phyloP scores from a whole-genome alignment of 2,113 vertebrate species.

The Sula dactylatra region DNA sequence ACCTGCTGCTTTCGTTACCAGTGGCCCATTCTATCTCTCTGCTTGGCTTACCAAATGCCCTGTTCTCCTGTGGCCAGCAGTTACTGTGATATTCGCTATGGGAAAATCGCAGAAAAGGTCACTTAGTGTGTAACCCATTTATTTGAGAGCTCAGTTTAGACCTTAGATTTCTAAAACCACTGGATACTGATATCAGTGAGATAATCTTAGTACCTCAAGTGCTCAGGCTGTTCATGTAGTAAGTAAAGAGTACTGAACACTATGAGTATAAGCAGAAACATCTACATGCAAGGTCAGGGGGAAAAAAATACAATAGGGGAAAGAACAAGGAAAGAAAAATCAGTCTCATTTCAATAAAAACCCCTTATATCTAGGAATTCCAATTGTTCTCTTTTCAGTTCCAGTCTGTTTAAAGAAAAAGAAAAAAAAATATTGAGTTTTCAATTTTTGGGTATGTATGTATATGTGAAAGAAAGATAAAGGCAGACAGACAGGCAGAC shows the following conservation, averaged over 20 bases:
- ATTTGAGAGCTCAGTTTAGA: background rate
- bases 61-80: background rate
- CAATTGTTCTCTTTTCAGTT: background rate
- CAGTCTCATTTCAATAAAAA: background rate
- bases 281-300: background rate
- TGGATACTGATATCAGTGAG: background rate
- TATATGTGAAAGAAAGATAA: background rate
- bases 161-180: background rate
- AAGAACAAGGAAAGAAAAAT: background rate
- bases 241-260: background rate
- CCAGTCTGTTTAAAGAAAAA: background rate
- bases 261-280: background rate
- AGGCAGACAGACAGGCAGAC: background rate
- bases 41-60: rapidly evolving
- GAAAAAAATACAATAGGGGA: rapidly evolving
- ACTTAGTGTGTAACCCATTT: rapidly evolving
- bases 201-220: background rate
- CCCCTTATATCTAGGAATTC: rapidly evolving
- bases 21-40: background rate
- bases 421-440: background rate
- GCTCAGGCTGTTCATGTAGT: background rate
- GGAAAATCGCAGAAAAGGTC: background rate
- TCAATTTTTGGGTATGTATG: background rate
- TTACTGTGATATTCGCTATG: background rate
- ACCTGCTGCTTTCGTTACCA: background rate